Evolutionary conservation across 2,113 vertebrate genomes (phyloP), one percentile per base, ranked within the genome.

Genomic region (Calyptomena viridis): DNA sequence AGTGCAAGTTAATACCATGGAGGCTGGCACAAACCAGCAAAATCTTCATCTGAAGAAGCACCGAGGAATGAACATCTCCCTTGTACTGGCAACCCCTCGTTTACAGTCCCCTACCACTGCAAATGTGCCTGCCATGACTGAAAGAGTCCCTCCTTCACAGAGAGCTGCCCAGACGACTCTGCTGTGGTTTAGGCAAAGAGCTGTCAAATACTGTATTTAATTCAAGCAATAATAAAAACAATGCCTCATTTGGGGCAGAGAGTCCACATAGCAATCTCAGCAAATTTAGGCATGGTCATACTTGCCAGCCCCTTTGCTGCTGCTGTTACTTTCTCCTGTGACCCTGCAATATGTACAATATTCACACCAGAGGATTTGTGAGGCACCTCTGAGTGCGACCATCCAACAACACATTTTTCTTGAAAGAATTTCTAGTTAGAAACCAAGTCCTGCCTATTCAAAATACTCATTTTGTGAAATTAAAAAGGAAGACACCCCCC

Each of bases 161-260:
- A 42, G 3, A 53, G 42, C 40, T 63, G 72, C 63, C 52, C 62
- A 59, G 75, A 74, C 13, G 8, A 33, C 89, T 85, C 90, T 56
- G 2, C 1, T 47, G 40, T 50, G 81, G 69, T 79, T 90, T 87
- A 95, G 76, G 87, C 66, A 93, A 86, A 84, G 67, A 75, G 31
- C 62, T 96, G 76, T 81, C 89, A 95, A 94, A 90, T 7, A 78
- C n/a, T 44, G 49, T 55, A 40, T 84, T 87, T 79, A 90, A 96
- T 88, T 93, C 60, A 86, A 95, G 80, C 74, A 91, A 64, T 83
- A 88, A 72, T 81, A 87, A 93, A 94, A 94, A 63, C 59, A 73
- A 49, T 18, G 76, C 37, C 30, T 80, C 79, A 28, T 44, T 46
- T 52, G 64, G 68, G 63, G 44, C 75, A 88, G 50, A 77, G 42